These are phyloP conservation scores for Montipora foliosa DNA, from an alignment of 64 coral and sea anemone genomes.

Conservation along the genomic window DNA sequence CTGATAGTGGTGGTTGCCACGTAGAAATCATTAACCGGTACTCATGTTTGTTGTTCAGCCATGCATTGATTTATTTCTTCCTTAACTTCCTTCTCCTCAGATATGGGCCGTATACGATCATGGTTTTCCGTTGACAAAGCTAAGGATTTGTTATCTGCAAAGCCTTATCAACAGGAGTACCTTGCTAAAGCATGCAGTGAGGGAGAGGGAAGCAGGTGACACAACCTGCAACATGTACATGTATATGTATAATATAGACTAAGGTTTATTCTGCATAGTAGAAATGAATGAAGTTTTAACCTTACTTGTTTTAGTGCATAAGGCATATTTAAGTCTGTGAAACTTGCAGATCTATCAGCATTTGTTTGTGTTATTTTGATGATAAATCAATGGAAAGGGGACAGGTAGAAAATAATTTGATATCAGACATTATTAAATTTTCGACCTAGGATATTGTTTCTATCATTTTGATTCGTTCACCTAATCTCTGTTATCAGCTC, in stretches of 20 bases:
- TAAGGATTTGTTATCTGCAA: slow-evolving; percentile 52
- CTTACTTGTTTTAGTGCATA: background rate
- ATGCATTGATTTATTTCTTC: too few species aligned
- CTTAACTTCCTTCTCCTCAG: background rate
- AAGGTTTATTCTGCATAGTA: background rate
- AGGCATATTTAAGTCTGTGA: background rate
- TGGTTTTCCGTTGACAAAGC: slow-evolving; percentile 91
- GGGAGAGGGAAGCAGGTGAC: slow-evolving; percentile 63
- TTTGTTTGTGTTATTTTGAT: background rate
- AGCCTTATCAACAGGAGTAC: slow-evolving; percentile 78
- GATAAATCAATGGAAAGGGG: background rate
- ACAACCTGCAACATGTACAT: background rate
- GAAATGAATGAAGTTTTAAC: background rate
- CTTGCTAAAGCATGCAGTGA: slow-evolving; percentile 69
- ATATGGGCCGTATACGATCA: slow-evolving; percentile 74
- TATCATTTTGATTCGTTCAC: too few species aligned
- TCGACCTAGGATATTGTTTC: too few species aligned
- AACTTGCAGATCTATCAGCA: background rate
- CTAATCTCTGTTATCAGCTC: too few species aligned
- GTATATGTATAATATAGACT: background rate
- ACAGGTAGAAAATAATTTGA: background rate
- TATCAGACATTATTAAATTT: too few species aligned
- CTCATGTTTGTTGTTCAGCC: too few species aligned
- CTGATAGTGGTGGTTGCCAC: too few species aligned
- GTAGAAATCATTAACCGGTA: too few species aligned